These are phyloP conservation scores for Trisateles emortualis DNA, from an alignment of 2,888 invertebrate species.

Conservation along the genomic window DNA sequence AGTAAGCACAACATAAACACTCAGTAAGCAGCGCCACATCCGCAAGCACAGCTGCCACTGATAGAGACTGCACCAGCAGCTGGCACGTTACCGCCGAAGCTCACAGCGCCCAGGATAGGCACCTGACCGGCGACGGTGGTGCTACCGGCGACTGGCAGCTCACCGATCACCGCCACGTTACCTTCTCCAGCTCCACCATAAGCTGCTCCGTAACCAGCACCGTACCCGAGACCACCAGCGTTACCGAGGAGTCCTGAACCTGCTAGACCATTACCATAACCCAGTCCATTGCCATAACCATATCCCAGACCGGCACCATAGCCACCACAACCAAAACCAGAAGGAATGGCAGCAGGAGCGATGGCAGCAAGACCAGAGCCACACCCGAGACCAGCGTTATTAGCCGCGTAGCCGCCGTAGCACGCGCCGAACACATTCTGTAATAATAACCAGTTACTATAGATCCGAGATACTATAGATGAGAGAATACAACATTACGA, in stretches of 20 bases:
- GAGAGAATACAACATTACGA: too few relatives aligned
- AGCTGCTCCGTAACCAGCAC: background rate
- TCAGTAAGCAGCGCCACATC: background rate
- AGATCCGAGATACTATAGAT: too few relatives aligned
- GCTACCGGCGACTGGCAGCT: conserved; percentile 51
- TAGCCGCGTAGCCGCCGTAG: too few relatives aligned
- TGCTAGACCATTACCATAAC: background rate
- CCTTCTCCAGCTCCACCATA: conserved; percentile 43
- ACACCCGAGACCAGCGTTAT: too few relatives aligned
- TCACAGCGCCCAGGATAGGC: conserved; percentile 42
- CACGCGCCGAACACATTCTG: too few relatives aligned
- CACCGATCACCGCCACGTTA: conserved; percentile 51
- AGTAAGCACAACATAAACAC: background rate
- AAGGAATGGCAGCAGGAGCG: background rate
- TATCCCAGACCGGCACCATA: background rate
- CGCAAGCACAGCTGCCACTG: background rate
- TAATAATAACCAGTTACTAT: too few relatives aligned
- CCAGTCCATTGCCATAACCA: background rate
- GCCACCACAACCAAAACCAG: background rate
- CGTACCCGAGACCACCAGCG: too few relatives aligned
- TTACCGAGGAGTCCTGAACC: background rate
- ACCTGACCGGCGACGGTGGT: conserved; percentile 54
- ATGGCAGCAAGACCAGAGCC: too few relatives aligned
- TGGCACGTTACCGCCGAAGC: background rate
- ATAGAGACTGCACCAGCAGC: background rate